Conservation (phyloP, 2,113 vertebrate species). For the Etheostoma spectabile region DNA sequence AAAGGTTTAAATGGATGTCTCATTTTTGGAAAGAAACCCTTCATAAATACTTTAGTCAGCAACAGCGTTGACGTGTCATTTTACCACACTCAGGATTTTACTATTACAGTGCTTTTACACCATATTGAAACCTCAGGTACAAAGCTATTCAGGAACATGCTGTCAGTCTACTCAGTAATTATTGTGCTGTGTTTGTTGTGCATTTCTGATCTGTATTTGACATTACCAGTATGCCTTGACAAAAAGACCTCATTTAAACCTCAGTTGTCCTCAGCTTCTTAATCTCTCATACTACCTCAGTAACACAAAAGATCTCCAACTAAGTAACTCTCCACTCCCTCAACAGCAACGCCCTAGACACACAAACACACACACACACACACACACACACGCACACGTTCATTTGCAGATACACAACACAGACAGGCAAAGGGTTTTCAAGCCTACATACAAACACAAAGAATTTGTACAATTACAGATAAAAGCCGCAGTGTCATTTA, state of each 20-base stretch:
- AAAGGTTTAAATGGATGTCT: constrained; percentile 55
- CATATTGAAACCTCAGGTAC: constrained; percentile 81
- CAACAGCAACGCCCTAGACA: constrained; percentile 27
- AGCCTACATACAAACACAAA: constrained; percentile 43
- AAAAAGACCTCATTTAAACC: constrained; percentile 80
- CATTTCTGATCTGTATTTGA: constrained; percentile 79
- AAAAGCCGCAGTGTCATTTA: constrained; percentile 49
- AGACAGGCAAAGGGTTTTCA: constrained; percentile 35
- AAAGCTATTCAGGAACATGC: constrained; percentile 80
- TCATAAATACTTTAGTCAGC: constrained; percentile 59
- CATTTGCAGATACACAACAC: constrained; percentile 39
- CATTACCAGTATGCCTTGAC: constrained; percentile 80
- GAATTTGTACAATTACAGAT: constrained; percentile 42
- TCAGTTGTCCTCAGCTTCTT: constrained; percentile 74
- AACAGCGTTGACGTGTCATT: constrained; percentile 64
- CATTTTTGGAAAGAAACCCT: constrained; percentile 63
- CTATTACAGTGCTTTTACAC: constrained; percentile 75
- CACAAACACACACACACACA: constrained; percentile 40
- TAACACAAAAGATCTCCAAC: constrained; percentile 58
- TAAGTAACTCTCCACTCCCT: constrained; percentile 57
- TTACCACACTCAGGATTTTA: constrained; percentile 78
- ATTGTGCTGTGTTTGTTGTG: constrained; percentile 79
- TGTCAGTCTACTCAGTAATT: constrained; percentile 74
- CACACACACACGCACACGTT: neutral
- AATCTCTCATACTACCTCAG: constrained; percentile 81